phyloP scores from a whole-genome alignment of 1,140 invertebrate species.

The Brachionus koreanus region DNA sequence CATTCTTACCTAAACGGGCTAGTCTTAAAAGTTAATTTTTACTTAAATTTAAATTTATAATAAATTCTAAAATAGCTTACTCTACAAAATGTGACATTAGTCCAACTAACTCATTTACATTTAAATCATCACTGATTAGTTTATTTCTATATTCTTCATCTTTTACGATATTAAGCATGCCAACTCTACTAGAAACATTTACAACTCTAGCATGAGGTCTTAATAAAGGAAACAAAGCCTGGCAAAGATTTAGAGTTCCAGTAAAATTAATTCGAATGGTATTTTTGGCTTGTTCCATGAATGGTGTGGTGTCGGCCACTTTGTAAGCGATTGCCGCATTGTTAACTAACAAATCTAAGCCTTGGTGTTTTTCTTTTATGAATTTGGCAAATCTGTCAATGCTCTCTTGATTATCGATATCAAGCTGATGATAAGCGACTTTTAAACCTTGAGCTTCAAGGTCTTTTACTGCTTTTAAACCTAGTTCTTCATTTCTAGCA shows the following conservation, averaged over 20 bases:
- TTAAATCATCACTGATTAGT: not conserved
- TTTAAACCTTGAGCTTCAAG: slow-evolving; percentile 56
- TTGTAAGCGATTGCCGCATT: slow-evolving; percentile 75
- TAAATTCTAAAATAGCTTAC: not conserved
- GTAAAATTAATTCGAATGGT: slow-evolving; percentile 41
- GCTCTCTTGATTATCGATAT: slow-evolving; percentile 65
- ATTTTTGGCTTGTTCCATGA: slow-evolving; percentile 39
- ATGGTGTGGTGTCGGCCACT: slow-evolving; percentile 5
- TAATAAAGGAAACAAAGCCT: slow-evolving; percentile 30
- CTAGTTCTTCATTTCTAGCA: slow-evolving; percentile 62
- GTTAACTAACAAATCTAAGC: slow-evolving; percentile 75
- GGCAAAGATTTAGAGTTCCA: slow-evolving; percentile 38
- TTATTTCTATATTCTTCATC: not conserved
- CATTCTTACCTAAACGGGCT: slow-evolving; percentile 61
- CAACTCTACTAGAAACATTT: slow-evolving; percentile 38
- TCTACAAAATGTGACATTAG: slow-evolving; percentile 29
- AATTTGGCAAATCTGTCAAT: slow-evolving; percentile 63
- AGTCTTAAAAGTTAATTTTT: slow-evolving; percentile 55
- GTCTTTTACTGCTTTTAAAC: slow-evolving; percentile 62
- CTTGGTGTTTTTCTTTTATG: slow-evolving; percentile 66
- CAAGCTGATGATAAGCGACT: slow-evolving; percentile 67
- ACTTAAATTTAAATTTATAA: not conserved
- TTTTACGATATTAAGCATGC: slow-evolving; percentile 30
- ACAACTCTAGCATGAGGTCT: slow-evolving; percentile 43
- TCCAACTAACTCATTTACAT: not conserved